Evolutionary conservation across 2,888 invertebrate genomes (phyloP).

Genomic region (Agapostemon virescens): DNA sequence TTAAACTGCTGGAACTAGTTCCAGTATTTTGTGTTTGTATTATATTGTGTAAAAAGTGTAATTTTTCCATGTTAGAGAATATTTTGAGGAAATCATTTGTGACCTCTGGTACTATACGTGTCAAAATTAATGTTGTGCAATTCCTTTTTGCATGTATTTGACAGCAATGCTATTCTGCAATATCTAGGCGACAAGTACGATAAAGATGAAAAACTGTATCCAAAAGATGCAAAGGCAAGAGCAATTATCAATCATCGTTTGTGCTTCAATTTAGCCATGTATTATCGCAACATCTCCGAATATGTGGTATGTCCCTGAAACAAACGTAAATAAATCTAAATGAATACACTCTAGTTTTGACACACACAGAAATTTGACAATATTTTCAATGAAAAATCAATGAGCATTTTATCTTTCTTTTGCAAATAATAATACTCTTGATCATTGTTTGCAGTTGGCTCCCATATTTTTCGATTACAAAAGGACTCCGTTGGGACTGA

Average conservation of each 20-base stretch:
- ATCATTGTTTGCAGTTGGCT: slow-evolving; percentile 83
- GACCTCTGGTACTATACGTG: background rate
- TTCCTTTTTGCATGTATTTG: background rate
- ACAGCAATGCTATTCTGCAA: slow-evolving; percentile 84
- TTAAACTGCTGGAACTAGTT: background rate
- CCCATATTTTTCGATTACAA: slow-evolving; percentile 90
- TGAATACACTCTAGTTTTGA: background rate
- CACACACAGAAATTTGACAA: background rate
- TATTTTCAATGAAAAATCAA: background rate
- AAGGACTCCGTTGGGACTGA: slow-evolving; percentile 85
- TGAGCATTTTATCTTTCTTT: background rate
- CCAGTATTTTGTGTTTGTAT: background rate
- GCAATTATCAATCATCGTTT: slow-evolving; percentile 90
- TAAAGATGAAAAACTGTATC: slow-evolving; percentile 86
- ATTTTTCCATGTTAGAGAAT: background rate
- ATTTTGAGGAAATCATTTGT: no score
- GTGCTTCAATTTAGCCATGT: slow-evolving; percentile 89
- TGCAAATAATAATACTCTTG: background rate
- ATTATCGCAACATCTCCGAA: slow-evolving; percentile 86
- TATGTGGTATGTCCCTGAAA: slow-evolving; percentile 83
- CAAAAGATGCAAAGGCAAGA: slow-evolving; percentile 85
- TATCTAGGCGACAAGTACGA: slow-evolving; percentile 89
- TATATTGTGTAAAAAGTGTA: background rate
- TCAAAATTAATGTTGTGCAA: background rate
- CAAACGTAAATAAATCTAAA: background rate